A percentile compares a stretch with the other conserved stretches of the same genome.
Conservation (phyloP, 2,113 vertebrate species). For the Prietella phreatophila region DNA sequence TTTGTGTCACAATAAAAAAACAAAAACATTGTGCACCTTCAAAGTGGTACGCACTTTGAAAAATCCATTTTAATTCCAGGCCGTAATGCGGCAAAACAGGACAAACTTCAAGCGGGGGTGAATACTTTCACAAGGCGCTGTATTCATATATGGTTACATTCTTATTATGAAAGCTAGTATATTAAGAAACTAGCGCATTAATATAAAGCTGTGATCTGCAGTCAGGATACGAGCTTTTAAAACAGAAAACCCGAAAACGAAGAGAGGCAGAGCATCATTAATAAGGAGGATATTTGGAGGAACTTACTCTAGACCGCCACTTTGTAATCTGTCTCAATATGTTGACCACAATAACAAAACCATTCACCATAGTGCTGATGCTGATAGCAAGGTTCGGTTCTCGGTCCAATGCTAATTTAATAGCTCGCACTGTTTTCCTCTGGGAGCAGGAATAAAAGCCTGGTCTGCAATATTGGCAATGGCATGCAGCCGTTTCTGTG, state of each 20-base stretch:
- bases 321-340: slow-evolving; percentile 53
- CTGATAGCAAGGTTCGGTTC: slow-evolving; percentile 49
- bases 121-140: neutral
- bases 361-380: slow-evolving; percentile 50
- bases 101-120: too few species aligned
- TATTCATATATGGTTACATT: neutral
- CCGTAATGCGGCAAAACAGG: too few species aligned
- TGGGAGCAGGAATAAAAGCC: slow-evolving; percentile 51
- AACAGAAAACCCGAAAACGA: neutral
- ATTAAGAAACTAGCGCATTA: neutral
- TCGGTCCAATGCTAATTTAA: slow-evolving; percentile 59
- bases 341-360: slow-evolving; percentile 52
- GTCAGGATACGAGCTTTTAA: neutral
- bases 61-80: too few species aligned
- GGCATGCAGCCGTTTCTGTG: slow-evolving; percentile 5
- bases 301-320: slow-evolving; percentile 42
- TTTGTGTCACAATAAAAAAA: too few species aligned
- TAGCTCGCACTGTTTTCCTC: slow-evolving; percentile 48
- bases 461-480: slow-evolving; percentile 50
- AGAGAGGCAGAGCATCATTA: slow-evolving; percentile 14
- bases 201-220: neutral
- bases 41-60: too few species aligned
- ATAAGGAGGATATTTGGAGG: slow-evolving; percentile 37
- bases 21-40: too few species aligned
- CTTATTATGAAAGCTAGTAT: neutral